phyloP scores from a whole-genome alignment of 2,113 vertebrate species.

The Tringa solitaria region DNA sequence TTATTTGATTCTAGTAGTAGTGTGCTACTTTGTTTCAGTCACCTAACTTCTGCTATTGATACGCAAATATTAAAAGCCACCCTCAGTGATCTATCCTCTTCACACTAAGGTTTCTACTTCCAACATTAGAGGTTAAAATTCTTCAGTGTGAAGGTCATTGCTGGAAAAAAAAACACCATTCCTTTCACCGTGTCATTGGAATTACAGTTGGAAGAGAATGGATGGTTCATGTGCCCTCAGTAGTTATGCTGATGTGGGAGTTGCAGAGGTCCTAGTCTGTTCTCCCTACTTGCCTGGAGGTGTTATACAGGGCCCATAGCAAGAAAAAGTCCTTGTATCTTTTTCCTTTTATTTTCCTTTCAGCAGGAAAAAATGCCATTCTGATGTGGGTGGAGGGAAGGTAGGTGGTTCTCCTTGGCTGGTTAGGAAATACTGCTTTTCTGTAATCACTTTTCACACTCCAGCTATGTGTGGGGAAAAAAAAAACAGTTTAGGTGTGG shows the following conservation, averaged over 20 bases:
- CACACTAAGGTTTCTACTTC: neutral
- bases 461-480: neutral
- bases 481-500: conserved; percentile 50
- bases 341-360: neutral
- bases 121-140: neutral
- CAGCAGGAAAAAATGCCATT: neutral
- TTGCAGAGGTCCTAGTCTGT: neutral
- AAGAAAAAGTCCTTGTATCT: neutral
- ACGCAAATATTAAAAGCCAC: neutral
- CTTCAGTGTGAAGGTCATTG: neutral
- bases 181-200: neutral
- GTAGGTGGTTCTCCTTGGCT: conserved; percentile 31
- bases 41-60: neutral
- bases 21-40: neutral
- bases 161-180: neutral
- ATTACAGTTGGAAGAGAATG: neutral
- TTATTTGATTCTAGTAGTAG: neutral
- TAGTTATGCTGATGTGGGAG: neutral
- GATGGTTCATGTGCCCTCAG: neutral
- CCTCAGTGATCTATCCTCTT: neutral
- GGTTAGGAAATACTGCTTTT: conserved; percentile 33
- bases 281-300: neutral
- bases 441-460: neutral
- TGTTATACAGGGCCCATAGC: neutral
- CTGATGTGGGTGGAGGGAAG: neutral